These are phyloP conservation scores for Pyrgus malvae DNA, from an alignment of 2,888 invertebrate genomes.

Conservation along the genomic window DNA sequence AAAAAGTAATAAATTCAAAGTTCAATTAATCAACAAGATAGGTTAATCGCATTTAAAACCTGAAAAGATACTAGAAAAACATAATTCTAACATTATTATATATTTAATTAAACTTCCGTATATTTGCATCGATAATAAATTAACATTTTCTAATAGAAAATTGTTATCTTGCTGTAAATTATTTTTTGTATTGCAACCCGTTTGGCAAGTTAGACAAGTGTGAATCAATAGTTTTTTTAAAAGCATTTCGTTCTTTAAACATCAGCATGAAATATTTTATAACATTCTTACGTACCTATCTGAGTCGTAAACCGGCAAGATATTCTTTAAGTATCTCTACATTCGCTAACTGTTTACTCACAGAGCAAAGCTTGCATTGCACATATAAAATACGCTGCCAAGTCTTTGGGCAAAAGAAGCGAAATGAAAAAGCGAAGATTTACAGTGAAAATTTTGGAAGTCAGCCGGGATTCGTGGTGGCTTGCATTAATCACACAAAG, in stretches of 20 bases:
- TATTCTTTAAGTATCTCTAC: slow-evolving; percentile 19
- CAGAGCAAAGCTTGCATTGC: slow-evolving; percentile 71
- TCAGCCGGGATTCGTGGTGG: slow-evolving; percentile 73
- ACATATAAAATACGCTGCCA: slow-evolving; percentile 78
- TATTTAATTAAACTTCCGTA: background rate
- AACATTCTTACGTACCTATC: background rate
- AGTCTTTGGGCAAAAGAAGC: slow-evolving; percentile 76
- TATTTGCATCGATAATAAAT: too few relatives aligned
- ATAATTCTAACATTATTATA: background rate
- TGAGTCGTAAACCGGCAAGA: background rate
- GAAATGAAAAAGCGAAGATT: slow-evolving; percentile 70
- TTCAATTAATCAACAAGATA: too few relatives aligned
- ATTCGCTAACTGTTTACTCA: slow-evolving; percentile 65
- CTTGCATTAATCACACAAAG: slow-evolving; percentile 71
- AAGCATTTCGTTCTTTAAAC: too few relatives aligned
- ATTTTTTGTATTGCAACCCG: too few relatives aligned
- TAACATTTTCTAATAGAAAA: background rate
- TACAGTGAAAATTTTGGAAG: slow-evolving; percentile 79
- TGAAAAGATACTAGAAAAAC: background rate
- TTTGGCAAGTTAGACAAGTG: too few relatives aligned
- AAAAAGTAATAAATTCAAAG: too few relatives aligned
- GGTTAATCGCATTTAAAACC: too few relatives aligned
- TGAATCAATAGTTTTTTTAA: too few relatives aligned
- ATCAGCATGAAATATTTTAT: too few relatives aligned
- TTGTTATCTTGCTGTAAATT: background rate